Conservation (phyloP, 2,113 vertebrate genomes). For the Phylloscopus trochiloides region DNA sequence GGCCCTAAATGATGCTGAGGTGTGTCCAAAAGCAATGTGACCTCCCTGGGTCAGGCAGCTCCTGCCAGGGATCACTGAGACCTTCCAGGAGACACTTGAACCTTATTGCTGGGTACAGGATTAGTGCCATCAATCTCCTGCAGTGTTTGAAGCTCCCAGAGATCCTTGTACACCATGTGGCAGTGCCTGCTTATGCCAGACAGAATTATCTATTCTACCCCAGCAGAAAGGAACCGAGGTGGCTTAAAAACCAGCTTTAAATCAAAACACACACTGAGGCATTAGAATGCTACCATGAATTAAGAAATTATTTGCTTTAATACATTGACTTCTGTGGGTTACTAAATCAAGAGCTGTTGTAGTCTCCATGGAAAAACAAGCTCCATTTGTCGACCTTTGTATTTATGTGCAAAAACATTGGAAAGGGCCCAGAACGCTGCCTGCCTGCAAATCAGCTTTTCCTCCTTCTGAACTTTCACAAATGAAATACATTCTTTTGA, state of each 20-base stretch:
- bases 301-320: conserved; percentile 53
- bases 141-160: not conserved
- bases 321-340: conserved; percentile 25
- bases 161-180: not conserved
- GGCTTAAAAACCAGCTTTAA: not conserved
- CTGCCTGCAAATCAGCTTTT: conserved; percentile 12
- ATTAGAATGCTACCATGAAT: conserved; percentile 27
- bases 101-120: not conserved
- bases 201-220: not conserved
- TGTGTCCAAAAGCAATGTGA: not conserved
- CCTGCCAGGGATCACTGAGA: not conserved
- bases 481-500: not conserved
- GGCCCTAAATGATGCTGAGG: not conserved
- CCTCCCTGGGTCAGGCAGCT: not conserved
- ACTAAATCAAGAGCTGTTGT: not conserved
- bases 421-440: not conserved
- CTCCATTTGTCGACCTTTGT: not conserved
- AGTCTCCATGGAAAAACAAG: not conserved
- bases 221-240: not conserved
- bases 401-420: conserved; percentile 19
- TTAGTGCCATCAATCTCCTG: not conserved
- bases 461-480: not conserved
- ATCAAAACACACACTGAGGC: conserved; percentile 25
- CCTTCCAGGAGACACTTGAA: not conserved
- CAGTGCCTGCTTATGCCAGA: not conserved